Evolutionary conservation across 2,113 vertebrate genomes (phyloP).

Genomic region (Saguinus midas): DNA sequence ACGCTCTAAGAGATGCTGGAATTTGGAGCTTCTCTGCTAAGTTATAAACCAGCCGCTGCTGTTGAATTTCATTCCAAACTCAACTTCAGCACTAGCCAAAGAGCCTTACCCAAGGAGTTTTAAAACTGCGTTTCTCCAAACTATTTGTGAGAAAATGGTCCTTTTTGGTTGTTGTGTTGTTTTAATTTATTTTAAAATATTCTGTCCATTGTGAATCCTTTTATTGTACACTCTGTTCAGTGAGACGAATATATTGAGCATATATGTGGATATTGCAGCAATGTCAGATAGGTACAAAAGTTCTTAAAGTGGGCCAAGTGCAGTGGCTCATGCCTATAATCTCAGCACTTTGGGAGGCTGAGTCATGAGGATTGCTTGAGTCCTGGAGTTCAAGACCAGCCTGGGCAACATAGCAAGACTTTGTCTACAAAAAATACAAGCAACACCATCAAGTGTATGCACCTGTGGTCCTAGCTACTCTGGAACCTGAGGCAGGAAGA

Average conservation of each 20-base stretch:
- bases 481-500: no score
- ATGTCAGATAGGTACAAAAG: background rate
- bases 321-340: no score
- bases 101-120: slow-evolving; percentile 24
- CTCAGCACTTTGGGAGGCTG: no score
- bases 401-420: no score
- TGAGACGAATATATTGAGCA: background rate
- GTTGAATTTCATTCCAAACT: slow-evolving; percentile 58
- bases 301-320: background rate
- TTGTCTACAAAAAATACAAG: no score
- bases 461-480: no score
- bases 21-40: slow-evolving; percentile 57
- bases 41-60: slow-evolving; percentile 56
- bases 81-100: slow-evolving; percentile 39
- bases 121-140: slow-evolving; percentile 3
- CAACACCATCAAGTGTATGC: no score
- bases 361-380: no score
- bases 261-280: background rate
- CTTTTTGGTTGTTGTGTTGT: background rate
- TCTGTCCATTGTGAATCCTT: background rate
- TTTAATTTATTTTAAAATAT: background rate
- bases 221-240: background rate
- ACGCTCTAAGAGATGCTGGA: background rate
- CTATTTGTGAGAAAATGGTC: background rate
- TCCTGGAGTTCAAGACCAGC: no score